Base-by-base conservation (phyloP, 2,888 invertebrate species). In the Yponomeuta sedellus region DNA sequence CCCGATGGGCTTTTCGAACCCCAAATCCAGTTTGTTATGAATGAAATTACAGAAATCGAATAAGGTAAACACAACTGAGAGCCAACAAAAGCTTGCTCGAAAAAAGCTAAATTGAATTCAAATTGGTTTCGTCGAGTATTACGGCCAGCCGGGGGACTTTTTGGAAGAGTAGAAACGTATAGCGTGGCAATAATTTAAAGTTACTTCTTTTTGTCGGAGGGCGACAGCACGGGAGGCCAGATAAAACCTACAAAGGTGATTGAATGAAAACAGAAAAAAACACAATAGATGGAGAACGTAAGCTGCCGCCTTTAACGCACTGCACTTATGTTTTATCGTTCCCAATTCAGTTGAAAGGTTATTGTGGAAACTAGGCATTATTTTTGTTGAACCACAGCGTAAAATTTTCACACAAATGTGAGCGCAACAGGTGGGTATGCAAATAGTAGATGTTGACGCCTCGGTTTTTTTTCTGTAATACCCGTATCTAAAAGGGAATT, bases 21-120 rank as follows among this genome's bases (percentile, higher is more conserved):
- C 88, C 82, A 90, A 91, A 91, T 90, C 90, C 89, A 87, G 91
- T 90, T 91, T 90, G 89, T 89, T 89, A 89, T 91, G 90, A 91
- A 91, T 91, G 90, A 91, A 91, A 90, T 91, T 91, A 91, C 88
- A 89, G 89, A 90, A 91, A 91, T 91, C 91, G 90, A 91, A 90
- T 91, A 91, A 91, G 85, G 89, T 90, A 90, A 90, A 91, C 90
- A 91, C 88, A 89, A 89, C 89, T 85, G 86, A 85, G 87, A 86
- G 86, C 84, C 88, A 89, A 91, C 91, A 91, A 90, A 91, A 89
- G 90, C 87, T 87, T 85, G 87, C 78, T 81, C 83, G 83, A 88
- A 90, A 91, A 90, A 89, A 88, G 82, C 90, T 86, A 90, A 91
- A 90, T 91, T 90, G 90, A 91, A 91, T 91, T 91, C 89, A 91